Conservation (phyloP, 2,113 vertebrate species). For the Chiloscyllium plagiosum region DNA sequence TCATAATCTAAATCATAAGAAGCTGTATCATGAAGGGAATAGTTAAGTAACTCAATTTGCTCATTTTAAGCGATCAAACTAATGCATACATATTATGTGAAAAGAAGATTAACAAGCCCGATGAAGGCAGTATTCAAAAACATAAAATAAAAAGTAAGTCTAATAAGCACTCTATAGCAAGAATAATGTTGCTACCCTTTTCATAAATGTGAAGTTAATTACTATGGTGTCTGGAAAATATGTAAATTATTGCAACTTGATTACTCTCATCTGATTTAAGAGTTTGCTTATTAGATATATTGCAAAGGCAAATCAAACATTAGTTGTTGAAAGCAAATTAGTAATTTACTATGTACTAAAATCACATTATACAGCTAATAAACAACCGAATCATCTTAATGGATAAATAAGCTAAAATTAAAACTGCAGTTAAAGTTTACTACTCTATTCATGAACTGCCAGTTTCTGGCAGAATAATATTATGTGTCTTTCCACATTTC, state of each 20-base stretch:
- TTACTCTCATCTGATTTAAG: constrained; percentile 21
- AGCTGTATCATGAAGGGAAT: not conserved
- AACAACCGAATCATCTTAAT: not conserved
- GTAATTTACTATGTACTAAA: not conserved
- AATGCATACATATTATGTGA: not conserved
- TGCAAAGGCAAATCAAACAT: constrained; percentile 13
- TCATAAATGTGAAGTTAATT: constrained; percentile 17
- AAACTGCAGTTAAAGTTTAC: not conserved
- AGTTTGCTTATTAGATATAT: not conserved
- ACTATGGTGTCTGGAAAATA: not conserved
- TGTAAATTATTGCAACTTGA: constrained; percentile 4
- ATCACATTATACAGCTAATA: not conserved
- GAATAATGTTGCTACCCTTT: not conserved
- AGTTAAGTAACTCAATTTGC: not conserved
- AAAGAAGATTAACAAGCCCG: not conserved
- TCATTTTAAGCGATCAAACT: not conserved
- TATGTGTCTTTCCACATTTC: not conserved
- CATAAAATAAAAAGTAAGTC: not conserved
- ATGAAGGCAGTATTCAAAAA: not conserved
- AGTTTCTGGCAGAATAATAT: not conserved
- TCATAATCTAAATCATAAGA: not conserved
- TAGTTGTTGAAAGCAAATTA: constrained; percentile 26
- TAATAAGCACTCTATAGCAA: not conserved
- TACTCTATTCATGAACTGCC: not conserved
- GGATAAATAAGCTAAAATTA: constrained; percentile 18